Base-by-base conservation (phyloP, 1,140 invertebrate species). In the Leptinotarsa undecemlineata region DNA sequence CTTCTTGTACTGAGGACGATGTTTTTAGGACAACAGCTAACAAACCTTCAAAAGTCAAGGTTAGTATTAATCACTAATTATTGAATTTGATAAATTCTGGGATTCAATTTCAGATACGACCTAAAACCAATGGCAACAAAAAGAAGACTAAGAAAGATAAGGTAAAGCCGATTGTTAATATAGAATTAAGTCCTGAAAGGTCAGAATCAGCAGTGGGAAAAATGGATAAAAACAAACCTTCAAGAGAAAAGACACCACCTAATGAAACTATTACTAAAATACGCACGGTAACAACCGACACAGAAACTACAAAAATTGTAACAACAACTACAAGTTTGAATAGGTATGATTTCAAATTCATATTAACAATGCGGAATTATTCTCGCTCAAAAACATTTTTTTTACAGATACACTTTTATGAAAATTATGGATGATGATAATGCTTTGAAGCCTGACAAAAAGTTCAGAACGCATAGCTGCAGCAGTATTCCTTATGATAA, bases 401-500 rank as follows among this genome's bases (percentile, higher is more conserved):
- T 19, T 66, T 21, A 1, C 51, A 64, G 81, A 69, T 85, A 85
- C 66, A 84, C 82, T 0, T 84, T 84, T 61, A 85, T 79, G 71
- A 83, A 82, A 74, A 76, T 83, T 8, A 74, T 77, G 42, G 81
- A 83, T 48, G 74, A 78, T 13, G 74, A 77, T 17, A 76, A 73
- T 48, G 66, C 21, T 33, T 17, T 69, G 21, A 68, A 74, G n/a
- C 74, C 76, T 47, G 62, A 70, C 26, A 83, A 83, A 71, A 83
- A 85, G 71, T 78, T 74, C 11, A 78, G 84, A 33, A 85, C 84
- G 0, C 83, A 84, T 21, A 84, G 83, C 69, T 85, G 84, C 71
- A 83, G 82, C 17, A 84, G 82, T 13, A 83, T 85, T 73, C 81
- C 83, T 0, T 84, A 85, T 68, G 84, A 85, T 72, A 82, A 84